Conservation (phyloP, 2,888 invertebrate genomes). For the Pachycephus smyrnensis region DNA sequence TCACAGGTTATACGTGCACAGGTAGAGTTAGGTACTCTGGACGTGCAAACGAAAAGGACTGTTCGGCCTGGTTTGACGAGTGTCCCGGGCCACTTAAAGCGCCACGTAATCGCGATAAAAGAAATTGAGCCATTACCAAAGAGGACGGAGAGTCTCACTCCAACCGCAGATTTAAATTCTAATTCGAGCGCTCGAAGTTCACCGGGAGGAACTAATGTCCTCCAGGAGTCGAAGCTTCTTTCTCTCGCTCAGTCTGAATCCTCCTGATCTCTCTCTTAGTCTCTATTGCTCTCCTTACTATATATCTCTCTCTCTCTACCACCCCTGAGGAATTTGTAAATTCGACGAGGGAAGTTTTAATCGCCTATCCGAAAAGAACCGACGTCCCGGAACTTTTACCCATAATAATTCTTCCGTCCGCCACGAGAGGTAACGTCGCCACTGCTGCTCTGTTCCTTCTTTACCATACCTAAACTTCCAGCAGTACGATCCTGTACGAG, state of each 20-base stretch:
- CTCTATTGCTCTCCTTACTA: conserved; percentile 22
- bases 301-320: background rate
- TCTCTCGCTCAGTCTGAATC: background rate
- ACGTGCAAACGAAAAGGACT: background rate
- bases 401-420: background rate
- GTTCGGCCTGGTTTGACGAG: conserved; percentile 7
- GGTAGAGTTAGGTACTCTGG: background rate
- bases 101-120: conserved; percentile 33
- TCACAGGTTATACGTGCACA: background rate
- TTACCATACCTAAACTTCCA: background rate
- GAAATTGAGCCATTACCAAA: conserved; percentile 45
- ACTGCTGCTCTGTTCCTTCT: background rate
- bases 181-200: conserved; percentile 33
- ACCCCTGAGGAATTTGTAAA: conserved; percentile 56
- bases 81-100: conserved; percentile 11
- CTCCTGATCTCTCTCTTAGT: background rate
- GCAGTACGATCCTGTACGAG: background rate
- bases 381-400: background rate
- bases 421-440: background rate
- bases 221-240: conserved; percentile 11
- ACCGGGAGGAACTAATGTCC: conserved; percentile 23
- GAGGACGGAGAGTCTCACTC: conserved; percentile 30
- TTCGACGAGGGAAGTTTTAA: conserved; percentile 58
- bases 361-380: conserved; percentile 49
- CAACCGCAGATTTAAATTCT: conserved; percentile 47